Conservation (phyloP, 2,797 vertebrate genomes). For the Salmo trutta region DNA sequence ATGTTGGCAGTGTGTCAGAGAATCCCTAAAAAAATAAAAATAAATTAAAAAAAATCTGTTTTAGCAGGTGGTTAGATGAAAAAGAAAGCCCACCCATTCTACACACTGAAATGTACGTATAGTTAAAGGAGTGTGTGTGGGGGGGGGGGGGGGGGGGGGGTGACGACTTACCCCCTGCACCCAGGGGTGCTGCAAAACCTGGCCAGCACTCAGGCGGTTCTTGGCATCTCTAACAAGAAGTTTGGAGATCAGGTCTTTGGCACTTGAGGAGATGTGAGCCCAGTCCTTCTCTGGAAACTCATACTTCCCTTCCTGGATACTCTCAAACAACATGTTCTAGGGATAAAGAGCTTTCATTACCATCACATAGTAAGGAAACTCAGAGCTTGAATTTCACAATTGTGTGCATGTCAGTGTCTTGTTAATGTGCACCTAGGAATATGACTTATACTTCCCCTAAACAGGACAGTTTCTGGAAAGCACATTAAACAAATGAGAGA, state of each 20-base stretch:
- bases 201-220: slow-evolving; percentile 92
- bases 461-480: slow-evolving; percentile 3
- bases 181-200: slow-evolving; percentile 97
- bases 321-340: slow-evolving; percentile 96
- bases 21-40: slow-evolving; percentile 79
- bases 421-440: neutral
- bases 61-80: neutral
- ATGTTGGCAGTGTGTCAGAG: slow-evolving; percentile 85
- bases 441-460: neutral
- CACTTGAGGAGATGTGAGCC: slow-evolving; percentile 94
- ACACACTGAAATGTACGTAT: neutral
- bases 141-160: neutral
- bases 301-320: slow-evolving; percentile 96
- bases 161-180: slow-evolving; percentile 88
- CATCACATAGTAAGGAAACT: neutral
- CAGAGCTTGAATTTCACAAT: neutral
- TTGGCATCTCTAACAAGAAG: slow-evolving; percentile 97
- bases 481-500: neutral
- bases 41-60: neutral
- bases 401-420: neutral
- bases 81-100: neutral
- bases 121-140: slow-evolving; percentile 73
- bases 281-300: slow-evolving; percentile 97
- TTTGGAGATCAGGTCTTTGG: slow-evolving; percentile 99
- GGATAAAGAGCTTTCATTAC: neutral